Conservation (phyloP, 1,140 invertebrate genomes). For the Solen grandis region DNA sequence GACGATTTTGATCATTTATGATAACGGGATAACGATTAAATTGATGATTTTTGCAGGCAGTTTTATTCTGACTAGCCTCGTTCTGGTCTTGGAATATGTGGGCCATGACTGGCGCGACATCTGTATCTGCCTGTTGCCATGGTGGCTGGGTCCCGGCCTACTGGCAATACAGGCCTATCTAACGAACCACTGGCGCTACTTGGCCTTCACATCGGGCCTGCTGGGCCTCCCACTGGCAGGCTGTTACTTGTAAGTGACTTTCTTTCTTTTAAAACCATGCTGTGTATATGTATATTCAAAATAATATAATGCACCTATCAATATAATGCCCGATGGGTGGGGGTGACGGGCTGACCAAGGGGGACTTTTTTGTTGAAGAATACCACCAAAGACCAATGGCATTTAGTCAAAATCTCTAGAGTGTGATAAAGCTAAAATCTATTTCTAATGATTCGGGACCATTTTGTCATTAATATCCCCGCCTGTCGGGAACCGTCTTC, state of each 20-base stretch:
- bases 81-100: constrained; percentile 68
- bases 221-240: constrained; percentile 67
- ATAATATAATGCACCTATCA: too few relatives aligned
- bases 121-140: constrained; percentile 69
- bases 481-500: too few relatives aligned
- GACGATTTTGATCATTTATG: background rate
- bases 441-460: too few relatives aligned
- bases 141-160: constrained; percentile 67
- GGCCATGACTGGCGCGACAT: constrained; percentile 72
- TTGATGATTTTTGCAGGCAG: constrained; percentile 60
- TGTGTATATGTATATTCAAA: too few relatives aligned
- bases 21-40: background rate
- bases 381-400: too few relatives aligned
- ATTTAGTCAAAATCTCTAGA: too few relatives aligned
- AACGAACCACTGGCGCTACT: constrained; percentile 70
- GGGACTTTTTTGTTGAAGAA: background rate
- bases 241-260: constrained; percentile 72
- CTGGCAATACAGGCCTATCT: constrained; percentile 66
- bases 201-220: constrained; percentile 68
- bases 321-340: too few relatives aligned
- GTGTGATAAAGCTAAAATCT: too few relatives aligned
- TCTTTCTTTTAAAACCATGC: background rate
- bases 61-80: constrained; percentile 68
- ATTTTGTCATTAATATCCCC: too few relatives aligned
- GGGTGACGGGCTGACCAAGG: background rate